Percentiles rank a stretch among this genome's conserved stretches.
Evolutionary conservation across 2,113 vertebrate genomes (phyloP).

Genomic region (Carettochelys insculpta): DNA sequence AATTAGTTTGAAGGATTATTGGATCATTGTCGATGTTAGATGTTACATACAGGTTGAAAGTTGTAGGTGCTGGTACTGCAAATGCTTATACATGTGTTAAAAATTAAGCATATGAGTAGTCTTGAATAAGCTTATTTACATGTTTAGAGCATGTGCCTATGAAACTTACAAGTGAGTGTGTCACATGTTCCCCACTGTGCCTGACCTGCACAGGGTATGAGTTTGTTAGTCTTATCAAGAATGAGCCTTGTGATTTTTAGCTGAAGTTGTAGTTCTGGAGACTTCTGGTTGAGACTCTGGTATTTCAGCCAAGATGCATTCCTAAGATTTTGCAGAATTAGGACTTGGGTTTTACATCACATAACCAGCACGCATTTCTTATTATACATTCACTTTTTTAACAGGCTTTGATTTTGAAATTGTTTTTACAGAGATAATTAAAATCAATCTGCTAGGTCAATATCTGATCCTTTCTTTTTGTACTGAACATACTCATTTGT

Average conservation of each 20-base stretch:
- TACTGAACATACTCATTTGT: neutral
- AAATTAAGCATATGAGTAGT: neutral
- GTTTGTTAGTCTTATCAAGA: neutral
- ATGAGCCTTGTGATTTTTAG: neutral
- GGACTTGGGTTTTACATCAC: neutral
- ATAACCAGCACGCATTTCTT: neutral
- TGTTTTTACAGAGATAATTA: neutral
- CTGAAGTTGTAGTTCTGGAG: neutral
- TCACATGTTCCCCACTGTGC: accelerated
- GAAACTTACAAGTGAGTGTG: neutral
- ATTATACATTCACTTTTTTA: neutral
- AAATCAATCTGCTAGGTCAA: neutral
- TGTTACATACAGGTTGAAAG: neutral
- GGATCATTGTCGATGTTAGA: accelerated
- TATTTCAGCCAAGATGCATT: neutral
- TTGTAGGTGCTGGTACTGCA: neutral
- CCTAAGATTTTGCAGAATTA: neutral
- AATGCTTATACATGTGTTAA: accelerated
- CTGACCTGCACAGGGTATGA: neutral
- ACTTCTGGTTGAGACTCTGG: neutral
- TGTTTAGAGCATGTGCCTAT: neutral
- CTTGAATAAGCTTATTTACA: neutral
- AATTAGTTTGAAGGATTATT: neutral
- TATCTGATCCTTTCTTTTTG: neutral
- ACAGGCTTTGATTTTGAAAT: neutral